These are phyloP conservation scores for Saimiri boliviensis DNA, from an alignment of 2,113 vertebrate genomes.

Conservation along the genomic window DNA sequence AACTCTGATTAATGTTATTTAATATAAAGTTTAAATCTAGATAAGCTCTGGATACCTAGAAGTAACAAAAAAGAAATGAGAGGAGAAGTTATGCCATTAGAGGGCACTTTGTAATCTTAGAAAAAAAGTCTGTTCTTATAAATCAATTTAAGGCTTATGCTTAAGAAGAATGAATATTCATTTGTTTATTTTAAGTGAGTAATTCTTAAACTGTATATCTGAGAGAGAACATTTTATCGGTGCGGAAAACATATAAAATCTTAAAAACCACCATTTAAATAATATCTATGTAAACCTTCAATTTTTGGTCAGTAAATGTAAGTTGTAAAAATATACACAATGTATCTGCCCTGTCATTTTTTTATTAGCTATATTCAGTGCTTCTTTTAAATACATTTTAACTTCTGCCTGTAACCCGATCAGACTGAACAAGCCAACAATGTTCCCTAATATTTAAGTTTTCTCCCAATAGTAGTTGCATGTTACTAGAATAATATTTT, in stretches of 20 bases:
- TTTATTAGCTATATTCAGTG: neutral
- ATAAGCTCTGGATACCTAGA: neutral
- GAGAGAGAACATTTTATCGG: constrained; percentile 73
- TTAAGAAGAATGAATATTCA: constrained; percentile 38
- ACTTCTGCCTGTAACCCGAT: accelerated
- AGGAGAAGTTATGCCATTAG: constrained; percentile 74
- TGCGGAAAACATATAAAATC: constrained; percentile 64
- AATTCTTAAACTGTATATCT: constrained; percentile 68
- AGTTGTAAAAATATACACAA: neutral
- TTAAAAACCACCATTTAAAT: constrained; percentile 65
- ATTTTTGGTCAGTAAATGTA: constrained; percentile 14
- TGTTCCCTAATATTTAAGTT: neutral
- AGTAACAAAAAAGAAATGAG: constrained; percentile 25
- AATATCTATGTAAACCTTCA: constrained; percentile 10
- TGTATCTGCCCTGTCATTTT: neutral
- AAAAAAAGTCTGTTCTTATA: constrained; percentile 64
- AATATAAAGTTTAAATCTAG: neutral
- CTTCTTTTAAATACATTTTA: constrained; percentile 30
- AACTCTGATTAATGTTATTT: neutral
- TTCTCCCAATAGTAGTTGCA: neutral
- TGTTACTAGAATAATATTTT: neutral
- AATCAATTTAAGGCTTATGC: constrained; percentile 68
- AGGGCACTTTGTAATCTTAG: constrained; percentile 82
- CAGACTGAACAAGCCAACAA: neutral
- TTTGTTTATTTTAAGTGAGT: constrained; percentile 26